Percentiles rank a stretch among this genome's conserved stretches.
phyloP scores from a whole-genome alignment of 2,797 vertebrate genomes.

The Podargus strigoides region DNA sequence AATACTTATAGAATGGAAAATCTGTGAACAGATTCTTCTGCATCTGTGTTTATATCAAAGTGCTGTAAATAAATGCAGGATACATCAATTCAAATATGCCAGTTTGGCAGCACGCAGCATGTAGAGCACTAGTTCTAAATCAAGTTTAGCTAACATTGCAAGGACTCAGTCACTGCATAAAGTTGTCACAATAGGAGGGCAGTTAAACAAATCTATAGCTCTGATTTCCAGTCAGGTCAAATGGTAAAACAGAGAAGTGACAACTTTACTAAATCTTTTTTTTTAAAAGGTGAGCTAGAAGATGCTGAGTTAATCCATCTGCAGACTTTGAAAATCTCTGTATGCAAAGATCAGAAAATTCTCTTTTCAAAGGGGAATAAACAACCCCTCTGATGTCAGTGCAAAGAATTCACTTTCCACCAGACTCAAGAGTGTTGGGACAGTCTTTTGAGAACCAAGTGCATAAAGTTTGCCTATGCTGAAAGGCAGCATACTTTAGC shows the following conservation, averaged over 20 bases:
- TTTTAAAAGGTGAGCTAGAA: not conserved
- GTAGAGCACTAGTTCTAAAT: not conserved
- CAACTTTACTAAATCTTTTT: not conserved
- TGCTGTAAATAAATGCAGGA: conserved; percentile 11
- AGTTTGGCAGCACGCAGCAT: not conserved
- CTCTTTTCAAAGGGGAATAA: not conserved
- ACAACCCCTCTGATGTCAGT: not conserved
- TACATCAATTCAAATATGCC: not conserved
- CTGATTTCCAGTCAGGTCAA: not conserved
- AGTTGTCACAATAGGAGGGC: not conserved
- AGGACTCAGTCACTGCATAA: not conserved
- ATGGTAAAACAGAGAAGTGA: not conserved
- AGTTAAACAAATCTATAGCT: not conserved
- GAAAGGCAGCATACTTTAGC: not conserved
- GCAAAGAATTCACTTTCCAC: not conserved
- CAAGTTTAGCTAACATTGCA: not conserved
- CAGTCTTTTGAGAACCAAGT: not conserved
- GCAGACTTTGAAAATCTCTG: not conserved
- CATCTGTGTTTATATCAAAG: conserved; percentile 22
- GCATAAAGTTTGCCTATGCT: accelerated
- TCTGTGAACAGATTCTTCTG: conserved; percentile 7
- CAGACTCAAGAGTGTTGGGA: not conserved
- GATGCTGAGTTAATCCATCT: not conserved
- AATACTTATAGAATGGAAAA: not conserved
- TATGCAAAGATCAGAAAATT: not conserved